Evolutionary conservation across 2,888 invertebrate genomes (phyloP).

Genomic region (Netelia fuscicornis): DNA sequence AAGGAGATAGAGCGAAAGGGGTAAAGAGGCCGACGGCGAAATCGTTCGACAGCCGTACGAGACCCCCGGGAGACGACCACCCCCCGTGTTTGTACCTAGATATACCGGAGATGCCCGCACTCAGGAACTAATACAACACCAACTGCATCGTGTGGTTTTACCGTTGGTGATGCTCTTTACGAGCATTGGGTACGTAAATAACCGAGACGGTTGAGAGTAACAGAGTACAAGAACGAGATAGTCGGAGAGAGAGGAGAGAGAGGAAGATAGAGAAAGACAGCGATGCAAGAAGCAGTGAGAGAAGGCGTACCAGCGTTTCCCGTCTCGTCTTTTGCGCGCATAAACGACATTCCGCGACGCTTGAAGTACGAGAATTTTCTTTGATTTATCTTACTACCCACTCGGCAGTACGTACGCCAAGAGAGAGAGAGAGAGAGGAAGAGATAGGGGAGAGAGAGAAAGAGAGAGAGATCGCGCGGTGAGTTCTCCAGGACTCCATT

Average conservation of each 20-base stretch:
- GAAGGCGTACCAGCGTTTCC: slow-evolving; percentile 68
- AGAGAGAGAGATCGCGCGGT: slow-evolving; percentile 14
- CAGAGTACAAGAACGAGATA: slow-evolving; percentile 46
- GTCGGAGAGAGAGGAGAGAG: slow-evolving; percentile 36
- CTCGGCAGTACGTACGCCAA: slow-evolving; percentile 60
- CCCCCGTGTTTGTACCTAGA: slow-evolving; percentile 62
- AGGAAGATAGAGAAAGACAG: slow-evolving; percentile 29
- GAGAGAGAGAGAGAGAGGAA: slow-evolving; percentile 25
- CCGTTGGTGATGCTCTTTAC: slow-evolving; percentile 68
- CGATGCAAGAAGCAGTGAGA: slow-evolving; percentile 62
- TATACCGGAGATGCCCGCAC: slow-evolving; percentile 55
- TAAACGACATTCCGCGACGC: slow-evolving; percentile 70
- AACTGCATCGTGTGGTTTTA: slow-evolving; percentile 61
- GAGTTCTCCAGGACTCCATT: slow-evolving; percentile 50
- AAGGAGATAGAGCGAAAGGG: slow-evolving; percentile 33
- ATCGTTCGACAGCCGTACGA: slow-evolving; percentile 69
- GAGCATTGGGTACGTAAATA: slow-evolving; percentile 72
- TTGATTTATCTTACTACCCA: slow-evolving; percentile 71
- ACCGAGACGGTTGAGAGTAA: slow-evolving; percentile 64
- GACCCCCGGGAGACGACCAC: slow-evolving; percentile 68
- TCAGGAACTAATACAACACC: slow-evolving; percentile 65
- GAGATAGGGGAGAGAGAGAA: neutral
- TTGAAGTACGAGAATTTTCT: slow-evolving; percentile 71
- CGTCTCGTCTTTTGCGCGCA: slow-evolving; percentile 70
- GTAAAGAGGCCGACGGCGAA: slow-evolving; percentile 53